A percentile compares a stretch with the other conserved stretches of the same genome.
Evolutionary conservation across 2,888 invertebrate genomes (phyloP).

Genomic region (Agrochola lota): DNA sequence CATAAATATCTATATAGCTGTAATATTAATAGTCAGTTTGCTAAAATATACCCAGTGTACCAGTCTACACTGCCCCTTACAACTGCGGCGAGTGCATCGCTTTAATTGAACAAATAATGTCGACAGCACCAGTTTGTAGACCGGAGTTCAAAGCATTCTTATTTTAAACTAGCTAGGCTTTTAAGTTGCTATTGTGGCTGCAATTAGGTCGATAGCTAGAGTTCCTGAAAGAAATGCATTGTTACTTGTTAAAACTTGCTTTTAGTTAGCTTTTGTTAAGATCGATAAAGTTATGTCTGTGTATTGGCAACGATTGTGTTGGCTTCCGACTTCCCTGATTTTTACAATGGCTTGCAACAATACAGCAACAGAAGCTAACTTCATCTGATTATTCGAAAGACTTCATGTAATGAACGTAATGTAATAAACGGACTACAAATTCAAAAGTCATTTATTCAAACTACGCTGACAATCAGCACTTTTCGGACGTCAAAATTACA

Average conservation of each 20-base stretch:
- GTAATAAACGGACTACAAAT: too few species aligned
- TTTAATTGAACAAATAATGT: slow-evolving; percentile 52
- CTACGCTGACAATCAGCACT: too few species aligned
- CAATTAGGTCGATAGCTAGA: slow-evolving; percentile 28
- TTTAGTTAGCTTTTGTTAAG: slow-evolving; percentile 22
- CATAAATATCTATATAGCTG: too few species aligned
- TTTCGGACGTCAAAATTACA: too few species aligned
- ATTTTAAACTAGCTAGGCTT: background rate
- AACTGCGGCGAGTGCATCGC: slow-evolving; percentile 24
- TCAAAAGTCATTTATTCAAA: too few species aligned
- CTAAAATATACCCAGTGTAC: too few species aligned
- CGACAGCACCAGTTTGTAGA: slow-evolving; percentile 24
- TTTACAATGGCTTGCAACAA: background rate
- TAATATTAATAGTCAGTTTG: too few species aligned
- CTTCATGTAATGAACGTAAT: too few species aligned
- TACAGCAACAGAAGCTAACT: too few species aligned
- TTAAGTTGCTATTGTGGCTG: slow-evolving; percentile 30
- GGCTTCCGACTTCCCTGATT: background rate
- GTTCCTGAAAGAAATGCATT: slow-evolving; percentile 4
- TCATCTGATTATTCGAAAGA: too few species aligned
- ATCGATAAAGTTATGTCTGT: background rate
- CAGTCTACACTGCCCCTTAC: background rate
- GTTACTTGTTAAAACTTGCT: slow-evolving; percentile 11
- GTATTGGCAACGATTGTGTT: slow-evolving; percentile 13
- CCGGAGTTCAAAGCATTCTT: slow-evolving; percentile 15